Conservation (phyloP, 2,113 vertebrate species). For the Rhea pennata region DNA sequence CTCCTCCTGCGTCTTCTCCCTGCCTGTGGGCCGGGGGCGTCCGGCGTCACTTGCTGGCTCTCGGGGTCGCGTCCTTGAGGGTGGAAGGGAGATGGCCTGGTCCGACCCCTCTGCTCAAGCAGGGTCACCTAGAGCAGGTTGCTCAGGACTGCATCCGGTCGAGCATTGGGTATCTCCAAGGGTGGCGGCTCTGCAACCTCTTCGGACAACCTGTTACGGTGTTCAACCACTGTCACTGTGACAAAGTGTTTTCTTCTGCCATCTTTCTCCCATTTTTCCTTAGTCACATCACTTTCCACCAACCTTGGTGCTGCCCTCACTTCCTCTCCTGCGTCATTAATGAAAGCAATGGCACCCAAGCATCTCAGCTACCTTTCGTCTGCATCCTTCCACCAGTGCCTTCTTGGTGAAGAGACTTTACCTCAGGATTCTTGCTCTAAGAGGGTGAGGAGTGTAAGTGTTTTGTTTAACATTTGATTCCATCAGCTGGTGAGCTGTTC, state of each 20-base stretch:
- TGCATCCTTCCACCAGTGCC: accelerated
- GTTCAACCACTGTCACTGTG: neutral
- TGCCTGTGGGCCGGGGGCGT: neutral
- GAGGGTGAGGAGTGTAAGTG: neutral
- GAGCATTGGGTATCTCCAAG: no score
- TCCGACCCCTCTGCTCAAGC: no score
- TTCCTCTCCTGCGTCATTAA: accelerated
- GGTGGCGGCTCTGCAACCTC: no score
- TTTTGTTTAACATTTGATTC: neutral
- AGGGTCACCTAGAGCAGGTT: no score
- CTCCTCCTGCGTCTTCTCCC: neutral
- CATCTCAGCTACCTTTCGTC: neutral
- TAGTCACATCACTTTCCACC: no score
- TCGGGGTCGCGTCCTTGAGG: no score
- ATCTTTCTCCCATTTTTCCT: no score
- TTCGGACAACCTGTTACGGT: no score
- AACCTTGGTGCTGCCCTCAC: neutral
- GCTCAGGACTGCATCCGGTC: no score
- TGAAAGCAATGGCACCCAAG: neutral
- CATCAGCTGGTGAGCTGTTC: neutral
- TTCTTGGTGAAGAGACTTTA: accelerated
- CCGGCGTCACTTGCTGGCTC: no score
- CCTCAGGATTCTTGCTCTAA: neutral
- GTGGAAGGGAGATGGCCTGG: no score
- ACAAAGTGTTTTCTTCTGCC: neutral